These are phyloP conservation scores for Epiblema foenella DNA, from an alignment of 2,888 invertebrate genomes.

Conservation along the genomic window DNA sequence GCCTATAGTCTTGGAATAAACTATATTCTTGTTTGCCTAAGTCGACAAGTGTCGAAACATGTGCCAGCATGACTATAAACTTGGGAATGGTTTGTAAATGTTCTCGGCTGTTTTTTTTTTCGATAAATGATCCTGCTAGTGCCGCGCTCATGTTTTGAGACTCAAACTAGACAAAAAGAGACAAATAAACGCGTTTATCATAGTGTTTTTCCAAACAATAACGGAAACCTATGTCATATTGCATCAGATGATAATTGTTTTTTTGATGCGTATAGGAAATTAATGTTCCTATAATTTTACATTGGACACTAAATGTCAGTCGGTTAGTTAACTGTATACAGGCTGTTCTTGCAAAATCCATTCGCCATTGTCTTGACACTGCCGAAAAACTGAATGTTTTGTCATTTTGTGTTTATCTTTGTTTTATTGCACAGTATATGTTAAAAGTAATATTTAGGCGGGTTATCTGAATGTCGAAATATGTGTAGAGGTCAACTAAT, in stretches of 20 bases:
- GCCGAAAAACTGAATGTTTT: conserved; percentile 8
- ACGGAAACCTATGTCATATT: conserved; percentile 11
- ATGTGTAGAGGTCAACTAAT: conserved; percentile 15
- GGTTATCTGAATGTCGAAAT: conserved; percentile 16
- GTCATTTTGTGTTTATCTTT: conserved; percentile 7
- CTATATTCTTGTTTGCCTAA: too few species aligned
- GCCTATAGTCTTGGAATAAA: not conserved
- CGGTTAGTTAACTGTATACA: conserved; percentile 23
- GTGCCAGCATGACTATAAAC: not conserved
- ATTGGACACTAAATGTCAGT: not conserved
- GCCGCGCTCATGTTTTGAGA: not conserved
- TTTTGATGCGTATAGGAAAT: not conserved
- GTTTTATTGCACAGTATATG: conserved; percentile 2
- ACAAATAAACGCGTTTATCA: conserved; percentile 12
- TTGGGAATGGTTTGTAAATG: too few species aligned
- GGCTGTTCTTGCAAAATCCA: conserved; percentile 59
- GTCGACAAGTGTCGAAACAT: not conserved
- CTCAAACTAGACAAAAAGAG: not conserved
- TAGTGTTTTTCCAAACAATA: not conserved
- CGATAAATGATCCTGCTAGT: not conserved
- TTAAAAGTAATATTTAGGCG: conserved; percentile 6
- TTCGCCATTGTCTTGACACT: conserved; percentile 76
- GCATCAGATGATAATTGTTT: not conserved
- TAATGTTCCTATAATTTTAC: not conserved
- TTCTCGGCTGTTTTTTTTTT: too few species aligned